These are phyloP conservation scores for Diadegma fenestrale DNA, from an alignment of 2,888 invertebrate genomes.

Conservation along the genomic window DNA sequence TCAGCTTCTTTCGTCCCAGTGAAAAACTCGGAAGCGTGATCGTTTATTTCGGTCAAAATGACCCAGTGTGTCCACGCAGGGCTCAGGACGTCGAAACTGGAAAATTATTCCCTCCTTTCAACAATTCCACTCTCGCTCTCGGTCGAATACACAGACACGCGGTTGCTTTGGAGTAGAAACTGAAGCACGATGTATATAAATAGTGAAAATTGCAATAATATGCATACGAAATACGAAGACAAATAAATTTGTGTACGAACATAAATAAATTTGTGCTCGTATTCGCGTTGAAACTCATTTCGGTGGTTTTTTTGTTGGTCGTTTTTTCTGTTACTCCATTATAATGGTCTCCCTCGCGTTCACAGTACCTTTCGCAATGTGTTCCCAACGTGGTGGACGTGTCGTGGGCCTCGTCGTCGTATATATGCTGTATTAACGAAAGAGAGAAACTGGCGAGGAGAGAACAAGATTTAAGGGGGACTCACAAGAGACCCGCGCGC, in stretches of 20 bases:
- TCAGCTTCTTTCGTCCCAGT: neutral
- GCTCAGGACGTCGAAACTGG: neutral
- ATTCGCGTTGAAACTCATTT: constrained; percentile 1
- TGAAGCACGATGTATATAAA: neutral
- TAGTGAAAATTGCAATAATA: neutral
- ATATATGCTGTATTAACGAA: constrained; percentile 62
- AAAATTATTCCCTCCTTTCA: neutral
- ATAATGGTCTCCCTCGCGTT: constrained; percentile 38
- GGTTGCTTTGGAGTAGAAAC: neutral
- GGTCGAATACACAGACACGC: neutral
- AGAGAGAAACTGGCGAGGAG: constrained; percentile 22
- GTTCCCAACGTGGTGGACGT: constrained; percentile 77
- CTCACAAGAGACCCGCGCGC: constrained; percentile 48
- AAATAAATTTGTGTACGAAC: too few relatives aligned
- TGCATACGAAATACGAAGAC: too few relatives aligned
- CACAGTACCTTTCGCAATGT: constrained; percentile 78
- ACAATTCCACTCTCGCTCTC: constrained; percentile 69
- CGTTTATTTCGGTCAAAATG: too few relatives aligned
- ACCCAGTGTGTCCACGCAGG: too few relatives aligned
- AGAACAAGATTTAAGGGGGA: constrained; percentile 30
- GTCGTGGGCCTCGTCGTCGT: constrained; percentile 44
- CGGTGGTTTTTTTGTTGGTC: neutral
- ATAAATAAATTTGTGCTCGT: neutral
- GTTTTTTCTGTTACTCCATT: constrained; percentile 39
- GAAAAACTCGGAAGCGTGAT: neutral